Base-by-base conservation (phyloP, 2,888 invertebrate genomes). In the Harpalus rufipes region DNA sequence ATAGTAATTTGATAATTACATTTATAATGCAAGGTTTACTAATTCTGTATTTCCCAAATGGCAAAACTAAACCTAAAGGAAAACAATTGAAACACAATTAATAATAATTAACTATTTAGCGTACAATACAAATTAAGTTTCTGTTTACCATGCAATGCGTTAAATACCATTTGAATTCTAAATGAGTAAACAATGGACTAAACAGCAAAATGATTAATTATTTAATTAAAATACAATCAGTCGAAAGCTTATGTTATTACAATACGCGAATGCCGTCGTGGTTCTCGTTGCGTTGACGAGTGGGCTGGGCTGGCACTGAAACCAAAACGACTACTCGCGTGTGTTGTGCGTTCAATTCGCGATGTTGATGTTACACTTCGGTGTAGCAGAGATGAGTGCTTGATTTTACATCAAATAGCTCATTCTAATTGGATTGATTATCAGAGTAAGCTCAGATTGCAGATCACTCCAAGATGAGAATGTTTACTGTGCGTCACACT, bases 181-280 rank as follows among this genome's bases (percentile, higher is more conserved):
- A 76, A 78, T 78, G 78, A 58, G 78, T 78, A 78, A 78, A 78
- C 78, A 78, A 58, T 78, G 59, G 58, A 78, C 78, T 58, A 78
- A 76, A 58, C 59, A 58, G 58, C 58, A 78, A 78, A 78, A 78
- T 78, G 78, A 78, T 78, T 78, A 78, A 78, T 78, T 78, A 78
- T 78, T 78, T 78, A 78, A 78, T 78, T 78, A 78, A 78, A 78
- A 78, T 58, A 78, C 78, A 59, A 78, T 78, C 78, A 74, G 72
- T 16, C 41, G 72, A 41, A 44, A 74, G 72, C 72, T 74, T 39
- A 14, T 74, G 72, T 74, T 74, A 74, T 74, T 74, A 74, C 72
- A 74, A 74, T 74, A 44, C 72, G 14, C 16, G 14, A 44, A 8
- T n/a, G 41, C 41, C 25, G 6, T 5, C 18, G 25, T 32, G 63